Conservation (phyloP, 2,113 vertebrate genomes). For the human (Homo sapiens) region GRCh38 chr2:177240501-177241000, state of each 20-base stretch:
- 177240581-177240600: constrained; percentile 82
- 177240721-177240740: constrained; percentile 78
- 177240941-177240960: neutral
- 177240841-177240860: neutral
- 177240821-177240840: constrained; percentile 20
- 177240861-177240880: neutral
- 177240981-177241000: neutral
- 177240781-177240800: constrained; percentile 46
- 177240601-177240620: constrained; percentile 81
- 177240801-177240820: constrained; percentile 28
- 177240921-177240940: constrained; percentile 46
- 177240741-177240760: constrained; percentile 63
- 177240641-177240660: constrained; percentile 84
- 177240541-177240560: constrained; percentile 83
- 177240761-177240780: constrained; percentile 9
- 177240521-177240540: constrained; percentile 77
- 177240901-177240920: neutral
- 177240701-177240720: constrained; percentile 79
- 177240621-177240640: constrained; percentile 82
- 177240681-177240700: constrained; percentile 82
- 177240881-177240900: constrained; percentile 16
- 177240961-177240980: neutral
- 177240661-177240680: constrained; percentile 82
- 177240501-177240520: constrained; percentile 70
- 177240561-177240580: constrained; percentile 85